Evolutionary conservation across 2,113 vertebrate genomes (phyloP).

Genomic region (Menura novaehollandiae): DNA sequence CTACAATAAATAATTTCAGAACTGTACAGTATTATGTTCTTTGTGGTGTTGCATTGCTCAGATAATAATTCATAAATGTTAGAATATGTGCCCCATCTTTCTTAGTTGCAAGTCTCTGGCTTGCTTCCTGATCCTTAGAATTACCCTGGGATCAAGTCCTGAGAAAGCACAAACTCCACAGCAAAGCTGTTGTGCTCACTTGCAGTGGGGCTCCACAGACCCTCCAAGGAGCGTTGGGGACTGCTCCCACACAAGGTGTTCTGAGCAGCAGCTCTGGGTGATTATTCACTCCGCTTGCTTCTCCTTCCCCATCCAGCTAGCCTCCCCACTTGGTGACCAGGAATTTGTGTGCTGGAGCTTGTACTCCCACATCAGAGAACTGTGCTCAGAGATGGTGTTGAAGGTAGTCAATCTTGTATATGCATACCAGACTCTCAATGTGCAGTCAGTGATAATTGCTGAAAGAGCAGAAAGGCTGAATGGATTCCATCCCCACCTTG

Average conservation of each 20-base stretch:
- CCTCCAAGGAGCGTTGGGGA: background rate
- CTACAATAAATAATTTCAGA: background rate
- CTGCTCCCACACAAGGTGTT: background rate
- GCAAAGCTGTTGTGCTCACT: background rate
- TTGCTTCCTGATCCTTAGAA: background rate
- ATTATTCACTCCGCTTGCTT: background rate
- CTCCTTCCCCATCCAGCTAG: background rate
- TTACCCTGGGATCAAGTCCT: background rate
- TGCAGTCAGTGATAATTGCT: background rate
- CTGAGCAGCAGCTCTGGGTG: background rate
- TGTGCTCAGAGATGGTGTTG: background rate
- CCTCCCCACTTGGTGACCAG: background rate
- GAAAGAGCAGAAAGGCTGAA: background rate
- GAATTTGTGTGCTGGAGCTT: background rate
- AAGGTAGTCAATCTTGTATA: background rate
- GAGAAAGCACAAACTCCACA: background rate
- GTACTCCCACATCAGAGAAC: accelerated
- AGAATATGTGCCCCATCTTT: background rate
- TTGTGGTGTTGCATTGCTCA: background rate
- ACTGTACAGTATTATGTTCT: background rate
- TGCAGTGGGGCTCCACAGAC: background rate
- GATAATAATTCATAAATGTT: background rate
- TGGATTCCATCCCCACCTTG: background rate
- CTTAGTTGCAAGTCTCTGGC: background rate
- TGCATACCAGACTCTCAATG: background rate